A percentile compares a stretch with the other conserved stretches of the same genome.
These are phyloP conservation scores for Halictus rubicundus DNA, from an alignment of 1,140 invertebrate species.

Conservation along the genomic window DNA sequence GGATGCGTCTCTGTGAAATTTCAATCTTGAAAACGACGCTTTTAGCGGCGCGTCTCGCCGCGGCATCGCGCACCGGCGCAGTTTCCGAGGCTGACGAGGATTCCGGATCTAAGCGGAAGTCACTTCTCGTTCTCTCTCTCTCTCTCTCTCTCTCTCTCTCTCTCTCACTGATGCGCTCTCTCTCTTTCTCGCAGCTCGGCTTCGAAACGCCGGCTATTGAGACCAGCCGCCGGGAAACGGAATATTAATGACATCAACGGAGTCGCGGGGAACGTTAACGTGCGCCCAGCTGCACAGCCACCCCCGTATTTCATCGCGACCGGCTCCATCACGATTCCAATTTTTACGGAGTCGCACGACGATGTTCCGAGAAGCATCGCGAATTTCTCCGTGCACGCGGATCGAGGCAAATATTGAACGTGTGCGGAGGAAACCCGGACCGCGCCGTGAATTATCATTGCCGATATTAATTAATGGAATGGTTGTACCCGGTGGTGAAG, in stretches of 20 bases:
- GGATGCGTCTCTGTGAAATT: constrained; percentile 31
- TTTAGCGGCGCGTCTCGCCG: neutral
- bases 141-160: no score
- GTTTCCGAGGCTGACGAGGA: neutral
- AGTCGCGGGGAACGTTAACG: neutral
- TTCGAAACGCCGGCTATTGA: neutral
- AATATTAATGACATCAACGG: constrained; percentile 5
- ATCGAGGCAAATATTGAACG: constrained; percentile 2
- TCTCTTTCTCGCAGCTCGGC: neutral
- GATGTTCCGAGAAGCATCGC: neutral
- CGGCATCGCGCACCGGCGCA: neutral
- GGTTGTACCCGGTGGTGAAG: no score
- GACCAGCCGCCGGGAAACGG: neutral
- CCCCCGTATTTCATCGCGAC: neutral
- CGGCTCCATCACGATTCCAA: neutral
- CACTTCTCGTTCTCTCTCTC: no score
- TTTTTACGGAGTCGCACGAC: neutral
- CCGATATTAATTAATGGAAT: no score
- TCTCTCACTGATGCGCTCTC: no score
- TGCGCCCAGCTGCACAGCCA: neutral
- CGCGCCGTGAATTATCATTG: no score
- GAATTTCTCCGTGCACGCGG: no score
- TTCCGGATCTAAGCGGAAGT: neutral
- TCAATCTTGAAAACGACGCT: constrained; percentile 28
- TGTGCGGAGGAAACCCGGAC: no score